phyloP scores from a whole-genome alignment of 2,797 vertebrate species.

The Epinephelus malabaricus region DNA sequence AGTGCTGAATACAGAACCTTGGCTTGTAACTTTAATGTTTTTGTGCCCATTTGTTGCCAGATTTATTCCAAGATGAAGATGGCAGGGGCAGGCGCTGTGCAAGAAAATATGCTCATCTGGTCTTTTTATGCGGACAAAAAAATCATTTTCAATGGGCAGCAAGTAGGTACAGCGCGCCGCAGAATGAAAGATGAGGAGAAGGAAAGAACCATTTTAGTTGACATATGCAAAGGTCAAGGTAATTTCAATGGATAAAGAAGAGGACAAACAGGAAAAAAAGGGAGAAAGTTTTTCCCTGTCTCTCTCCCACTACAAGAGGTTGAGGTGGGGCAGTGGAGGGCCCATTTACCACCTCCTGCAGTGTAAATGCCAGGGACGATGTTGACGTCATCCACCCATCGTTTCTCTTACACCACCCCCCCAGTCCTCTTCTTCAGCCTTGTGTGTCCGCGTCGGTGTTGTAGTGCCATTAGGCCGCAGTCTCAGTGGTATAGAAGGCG shows the following conservation, averaged over 20 bases:
- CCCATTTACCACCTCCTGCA: constrained; percentile 36
- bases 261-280: constrained; percentile 5
- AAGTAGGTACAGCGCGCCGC: constrained; percentile 18
- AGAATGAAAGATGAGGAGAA: constrained; percentile 39
- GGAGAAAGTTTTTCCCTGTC: constrained; percentile 35
- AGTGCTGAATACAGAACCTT: constrained; percentile 46
- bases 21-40: constrained; percentile 47
- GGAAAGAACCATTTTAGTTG: constrained; percentile 50
- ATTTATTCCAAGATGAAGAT: constrained; percentile 24
- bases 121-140: constrained; percentile 31
- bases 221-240: constrained; percentile 67
- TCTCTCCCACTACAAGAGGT: constrained; percentile 10
- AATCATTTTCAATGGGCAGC: constrained; percentile 19
- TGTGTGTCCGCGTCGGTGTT: constrained; percentile 54
- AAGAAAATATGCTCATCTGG: constrained; percentile 23
- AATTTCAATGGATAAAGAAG: constrained; percentile 55
- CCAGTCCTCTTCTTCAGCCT: constrained; percentile 21
- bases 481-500: constrained; percentile 63
- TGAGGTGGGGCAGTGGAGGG: constrained; percentile 24
- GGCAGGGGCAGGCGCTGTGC: not conserved
- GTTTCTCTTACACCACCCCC: constrained; percentile 1
- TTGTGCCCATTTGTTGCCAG: constrained; percentile 22
- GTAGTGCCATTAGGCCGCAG: constrained; percentile 64
- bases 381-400: constrained; percentile 51
- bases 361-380: constrained; percentile 56